These are phyloP conservation scores for Dendrophyllia cribrosa DNA, from an alignment of 64 coral and sea anemone species.

Conservation along the genomic window DNA sequence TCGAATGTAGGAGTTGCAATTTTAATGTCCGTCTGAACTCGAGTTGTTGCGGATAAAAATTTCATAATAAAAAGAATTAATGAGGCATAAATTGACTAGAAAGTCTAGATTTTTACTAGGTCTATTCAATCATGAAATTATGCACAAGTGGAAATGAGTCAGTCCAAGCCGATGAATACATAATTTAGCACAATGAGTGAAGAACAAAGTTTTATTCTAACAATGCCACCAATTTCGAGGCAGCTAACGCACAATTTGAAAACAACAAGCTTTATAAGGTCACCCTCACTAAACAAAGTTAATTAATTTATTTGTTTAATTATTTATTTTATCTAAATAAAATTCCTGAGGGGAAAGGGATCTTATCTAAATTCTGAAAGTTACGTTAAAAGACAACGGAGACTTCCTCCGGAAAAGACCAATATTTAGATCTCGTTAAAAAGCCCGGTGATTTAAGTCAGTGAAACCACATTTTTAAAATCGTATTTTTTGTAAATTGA, in stretches of 20 bases:
- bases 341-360: background rate
- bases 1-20: background rate
- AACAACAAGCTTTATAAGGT: background rate
- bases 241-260: background rate
- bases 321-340: too few relatives aligned
- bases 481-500: too few relatives aligned
- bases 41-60: too few relatives aligned
- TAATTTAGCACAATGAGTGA: background rate
- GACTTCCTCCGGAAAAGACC: too few relatives aligned
- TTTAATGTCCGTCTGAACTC: background rate
- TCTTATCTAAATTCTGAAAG: conserved; percentile 2
- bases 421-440: too few relatives aligned
- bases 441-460: too few relatives aligned
- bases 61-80: too few relatives aligned
- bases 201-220: background rate
- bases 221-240: background rate
- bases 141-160: background rate
- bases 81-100: background rate
- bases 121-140: background rate
- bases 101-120: too few relatives aligned
- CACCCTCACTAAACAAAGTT: too few relatives aligned
- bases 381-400: background rate
- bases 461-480: too few relatives aligned
- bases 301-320: too few relatives aligned
- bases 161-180: background rate